Evolutionary conservation across 1,140 invertebrate species (phyloP), one percentile per base, ranked within the genome.

Genomic region (Parasteatoda tepidariorum): DNA sequence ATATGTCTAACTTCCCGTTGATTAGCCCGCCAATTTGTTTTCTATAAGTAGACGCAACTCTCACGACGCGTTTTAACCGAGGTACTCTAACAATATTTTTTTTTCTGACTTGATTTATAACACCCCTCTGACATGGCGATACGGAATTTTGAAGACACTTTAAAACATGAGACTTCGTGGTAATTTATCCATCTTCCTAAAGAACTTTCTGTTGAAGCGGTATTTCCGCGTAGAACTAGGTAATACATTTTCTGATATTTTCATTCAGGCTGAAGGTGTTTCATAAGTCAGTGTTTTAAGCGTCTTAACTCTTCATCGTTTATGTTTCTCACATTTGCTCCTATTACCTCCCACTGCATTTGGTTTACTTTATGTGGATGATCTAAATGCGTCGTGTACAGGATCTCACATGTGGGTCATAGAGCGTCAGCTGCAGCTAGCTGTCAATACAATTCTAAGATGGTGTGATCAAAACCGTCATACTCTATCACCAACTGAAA

Each of bases 281-380:
- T 61, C 41, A 2, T 59, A 84, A 64, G 83, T 78, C 11, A 41
- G 66, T 13, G 78, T 84, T 18, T 15, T 83, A 15, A 81, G 82
- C 22, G 38, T 34, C 9, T 73, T 81, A 2, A 34, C 83, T 7
- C 83, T 82, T 22, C 38, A 30, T n/a, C 31, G 83, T 5, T 31
- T 41, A 30, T 24, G 38, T 2, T 41, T 28, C 26, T 31, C 31
- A 0, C 7, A 83, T 30, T 22, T 70, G 15, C n/a, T 30, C 3
- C 31, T 33, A 13, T 2, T 54, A 15, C 41, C 48, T 3, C 9
- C 22, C n/a, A 9, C 11, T 48, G 38, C 24, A 0, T 5, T 6
- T 0, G 24, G 70, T 0, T 59, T 31, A 0, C 13, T 54, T 3
- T 73, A 11, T n/a, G 38, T 33, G 5, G 70, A 73, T n/a, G 11